phyloP scores from a whole-genome alignment of 2,888 invertebrate species.

The Macrophya alboannulata region DNA sequence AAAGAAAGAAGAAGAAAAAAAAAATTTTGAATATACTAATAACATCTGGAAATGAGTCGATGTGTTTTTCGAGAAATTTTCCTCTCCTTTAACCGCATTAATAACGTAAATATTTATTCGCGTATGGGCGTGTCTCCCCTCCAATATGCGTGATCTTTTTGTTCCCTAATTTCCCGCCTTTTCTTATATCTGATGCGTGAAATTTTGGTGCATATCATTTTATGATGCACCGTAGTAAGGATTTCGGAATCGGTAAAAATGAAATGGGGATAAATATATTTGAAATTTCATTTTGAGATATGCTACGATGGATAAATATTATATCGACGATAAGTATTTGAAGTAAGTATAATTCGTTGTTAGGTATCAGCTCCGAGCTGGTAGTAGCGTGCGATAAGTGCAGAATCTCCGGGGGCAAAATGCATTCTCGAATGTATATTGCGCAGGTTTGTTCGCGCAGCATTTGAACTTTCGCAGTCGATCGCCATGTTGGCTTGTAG shows the following conservation, averaged over 20 bases:
- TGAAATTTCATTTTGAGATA: background rate
- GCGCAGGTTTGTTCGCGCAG: constrained; percentile 73
- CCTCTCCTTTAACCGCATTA: background rate
- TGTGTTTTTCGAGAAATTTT: background rate
- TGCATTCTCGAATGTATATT: constrained; percentile 54
- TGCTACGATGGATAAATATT: background rate
- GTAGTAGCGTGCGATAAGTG: constrained; percentile 24
- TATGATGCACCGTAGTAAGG: background rate
- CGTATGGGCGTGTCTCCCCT: background rate
- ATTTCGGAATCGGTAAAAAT: background rate
- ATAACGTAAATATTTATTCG: constrained; percentile 16
- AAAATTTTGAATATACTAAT: background rate
- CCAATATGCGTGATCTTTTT: constrained; percentile 3
- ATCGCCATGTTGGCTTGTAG: constrained; percentile 80
- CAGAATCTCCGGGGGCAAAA: constrained; percentile 46
- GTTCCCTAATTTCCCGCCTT: constrained; percentile 43
- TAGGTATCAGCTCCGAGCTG: background rate
- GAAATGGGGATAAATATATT: background rate
- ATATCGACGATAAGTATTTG: background rate
- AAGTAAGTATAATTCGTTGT: constrained; percentile 1
- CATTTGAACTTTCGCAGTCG: constrained; percentile 74
- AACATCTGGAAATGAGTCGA: background rate
- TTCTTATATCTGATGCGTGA: background rate
- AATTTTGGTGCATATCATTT: background rate
- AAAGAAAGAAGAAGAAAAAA: too few species aligned